Evolutionary conservation across 2,888 invertebrate genomes (phyloP).

Genomic region (Rotaria macrura): DNA sequence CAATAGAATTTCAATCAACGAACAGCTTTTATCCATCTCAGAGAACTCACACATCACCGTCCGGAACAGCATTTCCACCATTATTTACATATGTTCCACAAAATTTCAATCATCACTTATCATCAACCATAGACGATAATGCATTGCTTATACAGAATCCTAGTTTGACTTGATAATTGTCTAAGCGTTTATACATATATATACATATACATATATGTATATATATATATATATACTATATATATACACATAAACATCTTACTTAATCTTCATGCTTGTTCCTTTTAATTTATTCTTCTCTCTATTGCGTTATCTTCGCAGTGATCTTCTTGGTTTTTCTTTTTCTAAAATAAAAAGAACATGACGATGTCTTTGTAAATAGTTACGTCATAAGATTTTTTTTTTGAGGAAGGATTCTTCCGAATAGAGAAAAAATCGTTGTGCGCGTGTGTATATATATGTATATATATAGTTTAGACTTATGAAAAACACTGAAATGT

Average conservation of each 20-base stretch:
- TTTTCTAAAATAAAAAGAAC: not conserved
- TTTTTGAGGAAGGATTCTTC: not conserved
- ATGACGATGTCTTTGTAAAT: not conserved
- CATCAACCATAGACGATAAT: not conserved
- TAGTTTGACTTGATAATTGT: slow-evolving; percentile 12
- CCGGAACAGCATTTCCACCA: not conserved
- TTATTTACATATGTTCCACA: not conserved
- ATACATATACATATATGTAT: not conserved
- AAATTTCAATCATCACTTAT: not conserved
- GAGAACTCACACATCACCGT: not conserved
- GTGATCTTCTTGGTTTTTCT: not conserved
- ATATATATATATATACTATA: not conserved
- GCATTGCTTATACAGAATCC: slow-evolving; percentile 6
- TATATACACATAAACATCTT: not conserved
- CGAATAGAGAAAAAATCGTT: not conserved
- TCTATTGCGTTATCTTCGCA: slow-evolving; percentile 2
- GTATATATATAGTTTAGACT: not conserved
- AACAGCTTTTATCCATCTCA: not conserved
- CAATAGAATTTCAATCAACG: not conserved
- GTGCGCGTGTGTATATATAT: not conserved
- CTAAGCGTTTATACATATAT: too few species aligned
- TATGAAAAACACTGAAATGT: too few species aligned
- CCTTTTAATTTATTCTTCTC: not conserved
- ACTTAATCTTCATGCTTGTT: not conserved
- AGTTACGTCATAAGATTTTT: not conserved